Base-by-base conservation (phyloP, 2,113 vertebrate genomes). In the Tringa solitaria region DNA sequence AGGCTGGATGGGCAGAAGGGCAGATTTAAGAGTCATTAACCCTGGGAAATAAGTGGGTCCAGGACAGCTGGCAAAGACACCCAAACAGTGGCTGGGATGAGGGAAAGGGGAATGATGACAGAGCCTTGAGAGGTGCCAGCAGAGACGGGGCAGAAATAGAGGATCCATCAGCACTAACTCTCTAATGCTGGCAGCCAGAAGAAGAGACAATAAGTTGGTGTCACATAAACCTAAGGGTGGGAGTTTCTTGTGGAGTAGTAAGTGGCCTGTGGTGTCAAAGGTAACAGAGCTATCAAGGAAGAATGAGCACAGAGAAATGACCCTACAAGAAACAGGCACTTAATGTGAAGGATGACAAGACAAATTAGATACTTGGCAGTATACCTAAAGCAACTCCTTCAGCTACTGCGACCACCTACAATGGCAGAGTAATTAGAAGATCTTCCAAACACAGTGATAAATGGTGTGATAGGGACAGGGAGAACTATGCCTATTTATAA, bases 361-460 rank as follows among this genome's bases (percentile, higher is more conserved):
- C 91, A 96, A 97, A 97, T 95, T 86, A 95, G 84, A 23, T 89
- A 93, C 88, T 96, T 96, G 86, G 83, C 96, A 94, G 84, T 57
- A 89, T 76, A 97, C 91, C 93, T 96, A 96, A 94, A 96, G 96
- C 76, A 88, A 95, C 92, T 96, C 96, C 67, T 97, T 96, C 89
- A 93, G 79, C 95, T 95, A 57, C 87, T 95, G 91, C 5, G 89
- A 94, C 97, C 96, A 97, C 97, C 96, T 92, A 96, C 95, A 79
- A 70, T 83, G 97, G 93, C 79, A 97, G 90, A 96, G 95, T 97
- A 97, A 97, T 97, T 97, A 97, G 96, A 91, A 88, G 78, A 78
- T 90, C 94, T 97, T 96, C 94, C 94, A 95, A 97, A 96, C 83
- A 91, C 82, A 63, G 87, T 97, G 96, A 97, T 97, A 89, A 97